phyloP scores from a whole-genome alignment of 2,888 invertebrate genomes.

The Acronicta leporina region DNA sequence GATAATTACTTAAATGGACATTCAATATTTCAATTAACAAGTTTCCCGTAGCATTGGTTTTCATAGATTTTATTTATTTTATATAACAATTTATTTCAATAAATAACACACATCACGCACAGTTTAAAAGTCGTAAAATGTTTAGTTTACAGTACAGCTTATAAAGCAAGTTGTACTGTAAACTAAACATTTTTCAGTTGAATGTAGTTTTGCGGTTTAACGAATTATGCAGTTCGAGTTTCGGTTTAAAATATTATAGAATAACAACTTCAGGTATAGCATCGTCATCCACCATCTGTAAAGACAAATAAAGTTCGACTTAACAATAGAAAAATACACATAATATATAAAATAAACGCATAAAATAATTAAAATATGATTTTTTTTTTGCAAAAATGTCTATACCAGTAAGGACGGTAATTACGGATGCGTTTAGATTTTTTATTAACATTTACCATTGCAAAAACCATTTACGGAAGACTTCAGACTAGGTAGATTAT shows the following conservation, averaged over 20 bases:
- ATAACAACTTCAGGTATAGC: conserved; percentile 45
- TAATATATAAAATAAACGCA: too few relatives aligned
- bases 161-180: too few relatives aligned
- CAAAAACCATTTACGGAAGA: too few relatives aligned
- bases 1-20: conserved; percentile 10
- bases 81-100: conserved; percentile 16
- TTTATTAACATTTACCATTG: too few relatives aligned
- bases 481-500: too few relatives aligned
- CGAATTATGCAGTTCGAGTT: neutral
- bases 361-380: too few relatives aligned
- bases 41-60: neutral
- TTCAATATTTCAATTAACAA: conserved; percentile 18
- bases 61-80: conserved; percentile 3
- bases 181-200: conserved; percentile 4
- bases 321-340: neutral
- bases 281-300: conserved; percentile 38
- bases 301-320: conserved; percentile 13
- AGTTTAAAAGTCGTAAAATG: neutral
- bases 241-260: conserved; percentile 29
- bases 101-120: conserved; percentile 5
- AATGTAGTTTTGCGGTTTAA: conserved; percentile 6
- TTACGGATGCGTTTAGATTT: too few relatives aligned
- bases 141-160: neutral
- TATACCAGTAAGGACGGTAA: too few relatives aligned
- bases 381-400: too few relatives aligned